These are phyloP conservation scores for Aproaerema taeniolella DNA, from an alignment of 2,888 invertebrate genomes.

Conservation along the genomic window DNA sequence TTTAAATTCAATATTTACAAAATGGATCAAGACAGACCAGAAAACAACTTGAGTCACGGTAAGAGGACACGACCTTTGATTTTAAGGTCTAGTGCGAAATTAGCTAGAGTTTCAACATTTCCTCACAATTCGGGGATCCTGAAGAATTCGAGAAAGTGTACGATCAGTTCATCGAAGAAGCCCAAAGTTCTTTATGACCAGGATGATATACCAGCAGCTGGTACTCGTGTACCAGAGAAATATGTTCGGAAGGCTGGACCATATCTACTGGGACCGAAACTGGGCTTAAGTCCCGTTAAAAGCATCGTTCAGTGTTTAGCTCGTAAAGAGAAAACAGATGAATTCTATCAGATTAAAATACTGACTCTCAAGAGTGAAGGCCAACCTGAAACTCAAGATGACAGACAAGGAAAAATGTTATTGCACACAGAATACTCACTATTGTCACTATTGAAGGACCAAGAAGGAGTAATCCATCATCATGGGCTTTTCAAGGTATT, in stretches of 20 bases:
- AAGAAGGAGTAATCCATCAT: slow-evolving; percentile 85
- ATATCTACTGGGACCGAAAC: slow-evolving; percentile 82
- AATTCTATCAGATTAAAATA: slow-evolving; percentile 84
- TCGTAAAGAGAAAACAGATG: slow-evolving; percentile 81
- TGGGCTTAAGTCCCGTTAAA: slow-evolving; percentile 85
- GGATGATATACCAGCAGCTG: slow-evolving; percentile 63
- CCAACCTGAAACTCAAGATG: slow-evolving; percentile 82
- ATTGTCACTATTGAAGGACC: slow-evolving; percentile 81
- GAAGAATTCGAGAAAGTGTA: slow-evolving; percentile 49
- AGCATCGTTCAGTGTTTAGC: slow-evolving; percentile 87
- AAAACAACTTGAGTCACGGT: slow-evolving; percentile 56
- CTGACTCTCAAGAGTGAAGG: slow-evolving; percentile 69
- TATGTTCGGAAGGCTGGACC: slow-evolving; percentile 80
- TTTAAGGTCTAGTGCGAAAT: slow-evolving; percentile 61
- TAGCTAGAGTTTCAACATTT: slow-evolving; percentile 53
- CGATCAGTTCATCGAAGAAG: slow-evolving; percentile 39
- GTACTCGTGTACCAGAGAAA: slow-evolving; percentile 72
- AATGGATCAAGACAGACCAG: slow-evolving; percentile 65
- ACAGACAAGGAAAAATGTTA: slow-evolving; percentile 86
- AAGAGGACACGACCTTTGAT: slow-evolving; percentile 68
- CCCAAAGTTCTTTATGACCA: slow-evolving; percentile 44
- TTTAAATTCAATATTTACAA: too few species aligned
- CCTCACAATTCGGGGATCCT: slow-evolving; percentile 45
- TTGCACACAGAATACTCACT: slow-evolving; percentile 87
- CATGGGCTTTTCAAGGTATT: slow-evolving; percentile 85